Evolutionary conservation across 2,888 invertebrate genomes (phyloP), one percentile per base, ranked within the genome.

Genomic region (Ophonus ardosiacus): DNA sequence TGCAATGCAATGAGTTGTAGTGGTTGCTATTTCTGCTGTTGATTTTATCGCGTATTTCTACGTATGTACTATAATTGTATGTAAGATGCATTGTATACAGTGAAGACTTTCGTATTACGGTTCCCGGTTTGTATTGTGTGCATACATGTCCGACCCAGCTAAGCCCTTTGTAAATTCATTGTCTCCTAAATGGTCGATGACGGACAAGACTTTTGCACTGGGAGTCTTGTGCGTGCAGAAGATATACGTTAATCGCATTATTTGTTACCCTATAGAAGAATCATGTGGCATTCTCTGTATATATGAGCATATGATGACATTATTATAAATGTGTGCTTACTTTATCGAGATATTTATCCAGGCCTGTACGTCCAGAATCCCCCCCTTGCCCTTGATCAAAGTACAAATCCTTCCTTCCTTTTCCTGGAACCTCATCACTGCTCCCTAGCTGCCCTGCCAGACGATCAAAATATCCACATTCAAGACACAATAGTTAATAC

Each of bases 261-360:
- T 87, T 87, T 86, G 87, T 87, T 87, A 86, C 86, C 86, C 85
- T 86, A 85, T 81, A 86, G 81, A 82, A 86, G 81, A 82, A 87
- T 71, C 51, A 81, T 86, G 86, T 87, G 86, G 86, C 89, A 89
- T 89, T 89, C 87, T 89, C 89, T 90, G 89, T 88, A 90, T 89
- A 90, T 88, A 89, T 88, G 81, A 85, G 81, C 84, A 85, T 85
- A 78, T 85, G 85, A 83, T 86, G 85, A 83, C 83, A 85, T 86
- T 81, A 86, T 83, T 84, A 86, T 86, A 86, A 83, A 85, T 86
- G 85, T 86, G 85, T 86, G 86, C 86, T 86, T 83, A 81, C 84
- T 84, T 82, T 82, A 82, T 82, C 74, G 61, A 82, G 56, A 82
- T 82, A 84, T 84, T 84, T 84, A 84, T 76, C 78, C 78, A 84